Evolutionary conservation across 2,797 vertebrate genomes (phyloP), one percentile per base, ranked within the genome.

Genomic region (Syncerus caffer): DNA sequence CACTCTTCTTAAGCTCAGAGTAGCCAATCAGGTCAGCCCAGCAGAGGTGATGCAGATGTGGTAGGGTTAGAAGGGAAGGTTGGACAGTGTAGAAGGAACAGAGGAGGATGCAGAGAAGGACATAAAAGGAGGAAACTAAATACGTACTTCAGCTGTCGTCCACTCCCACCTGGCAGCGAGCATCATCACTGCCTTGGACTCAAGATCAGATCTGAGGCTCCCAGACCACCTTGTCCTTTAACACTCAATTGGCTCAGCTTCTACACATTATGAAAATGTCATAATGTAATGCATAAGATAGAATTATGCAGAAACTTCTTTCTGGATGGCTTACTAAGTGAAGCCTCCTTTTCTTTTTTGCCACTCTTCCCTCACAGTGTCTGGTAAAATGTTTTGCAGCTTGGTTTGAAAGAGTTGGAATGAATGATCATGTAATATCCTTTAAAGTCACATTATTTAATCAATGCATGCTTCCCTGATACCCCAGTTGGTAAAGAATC

Each of bases 121-220:
- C 7, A 45, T n/a, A 38, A 74, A 78, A n/a, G 25, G 25, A 50
- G 16, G 55, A 85, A 78, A 60, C 12, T 25, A 60, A 14, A 21
- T 4, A 17, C 10, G 1, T 21, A 25, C 10, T 19, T 38, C 2
- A 1, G 11, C 7, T 55, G 7, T 3, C 2, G 1, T 15, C 29
- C 45, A 7, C 10, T 21, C 47, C 7, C 8, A 50, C 7, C 50
- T 27, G 31, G 45, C 25, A 25, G 9, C 4, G 1, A 67, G n/a
- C 17, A 27, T 29, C 19, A n/a, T 38, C 27, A 29, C 6, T 10
- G 14, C 34, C 21, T 17, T 13, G 47, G 27, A 29, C 31, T 23
- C 13, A 89, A 10, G n/a, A 50, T 38, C 42, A 31, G 55, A 78
- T 42, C 19, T 31, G 53, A 80, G 83, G 17, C 9, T 23, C 8